Evolutionary conservation across 1,140 invertebrate species (phyloP), one percentile per base, ranked within the genome.

Genomic region (Apis dorsata): DNA sequence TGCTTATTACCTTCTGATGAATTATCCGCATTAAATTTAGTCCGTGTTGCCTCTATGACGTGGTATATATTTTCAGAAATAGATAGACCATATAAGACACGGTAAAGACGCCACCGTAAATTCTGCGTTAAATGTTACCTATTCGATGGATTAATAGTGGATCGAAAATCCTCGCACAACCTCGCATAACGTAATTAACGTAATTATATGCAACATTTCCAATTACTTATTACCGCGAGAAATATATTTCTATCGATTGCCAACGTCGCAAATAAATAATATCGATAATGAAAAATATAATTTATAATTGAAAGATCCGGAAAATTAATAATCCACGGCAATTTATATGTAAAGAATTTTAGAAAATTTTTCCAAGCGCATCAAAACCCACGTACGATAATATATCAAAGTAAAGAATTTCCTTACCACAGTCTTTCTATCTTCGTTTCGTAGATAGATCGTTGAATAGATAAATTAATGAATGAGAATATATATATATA

Each of bases 401-500:
- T 66, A n/a, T 68, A 19, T 49, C 13, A 68, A 49, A 9, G 7
- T 7, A 21, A 11, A n/a, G 24, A 24, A 63, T 63, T 24, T 24
- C n/a, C n/a, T 24, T 13, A 2, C 8, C 21, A 12, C 9, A 1
- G 21, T 5, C 9, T 66, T 21, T 34, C 65, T 44, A 10, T 66
- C 3, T 17, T 5, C 11, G 15, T 53, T 34, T 34, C 70, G 34
- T 44, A 44, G 34, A 44, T 15, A 21, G n/a, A n/a, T n/a, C 9
- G 34, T 57, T 19, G 71, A 57, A 69, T 51, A 24, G 53, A 19
- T 44, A 59, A 59, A 59, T 69, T 73, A 73, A 73, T 44, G 53
- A 59, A 73, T 44, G 55, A 28, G 34, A 34, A 44, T n/a, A 0
- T 10, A 44, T 7, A 7, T 7, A 44, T 44, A 44, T 7, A 44